phyloP scores from a whole-genome alignment of 2,888 invertebrate species.

The Calliphora vomitoria region DNA sequence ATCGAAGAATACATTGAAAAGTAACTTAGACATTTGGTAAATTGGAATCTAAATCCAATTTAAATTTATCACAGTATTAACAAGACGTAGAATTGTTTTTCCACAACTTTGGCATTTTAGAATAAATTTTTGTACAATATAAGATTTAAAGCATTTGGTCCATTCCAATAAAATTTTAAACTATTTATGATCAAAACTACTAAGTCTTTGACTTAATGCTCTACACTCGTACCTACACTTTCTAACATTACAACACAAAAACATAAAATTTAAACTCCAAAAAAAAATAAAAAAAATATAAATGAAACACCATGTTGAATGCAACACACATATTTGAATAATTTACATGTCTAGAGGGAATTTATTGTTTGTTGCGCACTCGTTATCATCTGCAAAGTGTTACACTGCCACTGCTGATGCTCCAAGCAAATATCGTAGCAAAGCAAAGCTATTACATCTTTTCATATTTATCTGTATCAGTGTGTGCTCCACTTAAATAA shows the following conservation, averaged over 20 bases:
- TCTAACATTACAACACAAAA: background rate
- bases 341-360: conserved; percentile 52
- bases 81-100: too few species aligned
- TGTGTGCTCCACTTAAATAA: conserved; percentile 37
- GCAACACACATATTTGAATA: conserved; percentile 46
- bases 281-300: background rate
- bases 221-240: background rate
- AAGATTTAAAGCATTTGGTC: too few species aligned
- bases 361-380: conserved; percentile 23
- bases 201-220: too few species aligned
- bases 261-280: background rate
- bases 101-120: too few species aligned
- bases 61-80: too few species aligned
- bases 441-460: background rate
- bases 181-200: too few species aligned
- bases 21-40: too few species aligned
- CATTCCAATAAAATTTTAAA: too few species aligned
- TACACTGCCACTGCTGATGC: conserved; percentile 9
- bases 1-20: too few species aligned
- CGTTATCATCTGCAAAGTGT: conserved; percentile 33
- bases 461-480: background rate
- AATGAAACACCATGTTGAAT: conserved; percentile 35
- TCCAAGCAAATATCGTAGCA: conserved; percentile 2
- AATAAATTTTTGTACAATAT: too few species aligned
- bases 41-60: too few species aligned